These are phyloP conservation scores for Diabrotica undecimpunctata DNA, from an alignment of 1,140 invertebrate species.

Conservation along the genomic window DNA sequence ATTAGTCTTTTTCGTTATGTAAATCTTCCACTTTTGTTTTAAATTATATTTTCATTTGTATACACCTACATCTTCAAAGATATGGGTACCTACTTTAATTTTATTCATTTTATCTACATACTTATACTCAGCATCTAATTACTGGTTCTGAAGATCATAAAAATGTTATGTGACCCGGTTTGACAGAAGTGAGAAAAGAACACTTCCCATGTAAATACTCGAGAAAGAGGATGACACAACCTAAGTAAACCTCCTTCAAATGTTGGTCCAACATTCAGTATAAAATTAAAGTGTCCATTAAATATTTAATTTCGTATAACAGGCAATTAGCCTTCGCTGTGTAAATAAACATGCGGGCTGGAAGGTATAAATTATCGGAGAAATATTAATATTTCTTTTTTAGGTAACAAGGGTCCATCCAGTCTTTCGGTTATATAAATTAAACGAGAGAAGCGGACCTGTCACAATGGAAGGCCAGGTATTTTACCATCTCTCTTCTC, in stretches of 20 bases:
- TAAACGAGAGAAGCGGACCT: conserved; percentile 27
- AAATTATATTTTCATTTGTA: no score
- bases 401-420: conserved; percentile 26
- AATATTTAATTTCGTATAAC: conserved; percentile 36
- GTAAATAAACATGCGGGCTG: conserved; percentile 34
- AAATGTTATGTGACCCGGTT: neutral
- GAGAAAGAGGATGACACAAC: neutral
- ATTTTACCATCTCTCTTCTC: conserved; percentile 13
- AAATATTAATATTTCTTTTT: conserved; percentile 39
- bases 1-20: no score
- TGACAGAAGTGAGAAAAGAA: conserved; percentile 1
- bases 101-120: no score
- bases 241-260: conserved; percentile 10
- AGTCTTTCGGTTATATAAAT: conserved; percentile 27
- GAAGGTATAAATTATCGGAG: conserved; percentile 33
- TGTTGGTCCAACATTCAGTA: conserved; percentile 4
- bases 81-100: no score
- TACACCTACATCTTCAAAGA: no score
- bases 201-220: conserved; percentile 8
- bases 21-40: no score
- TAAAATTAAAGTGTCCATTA: conserved; percentile 26
- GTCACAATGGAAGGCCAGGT: conserved; percentile 30
- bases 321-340: conserved; percentile 33
- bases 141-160: no score
- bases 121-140: no score